These are phyloP conservation scores for Leptopilina boulardi DNA, from an alignment of 1,140 invertebrate genomes.

Conservation along the genomic window DNA sequence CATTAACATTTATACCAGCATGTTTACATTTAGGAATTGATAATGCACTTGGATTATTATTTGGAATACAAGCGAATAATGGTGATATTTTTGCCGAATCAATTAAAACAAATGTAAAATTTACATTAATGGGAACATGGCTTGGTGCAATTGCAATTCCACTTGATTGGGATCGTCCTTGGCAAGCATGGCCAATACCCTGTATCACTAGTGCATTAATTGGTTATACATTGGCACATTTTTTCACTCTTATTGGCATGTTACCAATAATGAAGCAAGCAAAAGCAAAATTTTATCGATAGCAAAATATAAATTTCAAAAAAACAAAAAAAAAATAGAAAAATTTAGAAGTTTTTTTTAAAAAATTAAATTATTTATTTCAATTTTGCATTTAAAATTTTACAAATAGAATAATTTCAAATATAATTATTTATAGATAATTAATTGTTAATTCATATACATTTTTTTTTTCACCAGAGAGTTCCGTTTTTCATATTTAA, in stretches of 20 bases:
- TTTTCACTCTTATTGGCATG: constrained; percentile 74
- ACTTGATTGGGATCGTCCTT: constrained; percentile 93
- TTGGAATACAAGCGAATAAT: constrained; percentile 73
- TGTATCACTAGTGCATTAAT: constrained; percentile 83
- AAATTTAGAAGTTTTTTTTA: not conserved
- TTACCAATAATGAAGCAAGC: constrained; percentile 59
- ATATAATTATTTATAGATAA: no score
- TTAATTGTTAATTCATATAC: no score
- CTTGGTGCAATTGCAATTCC: constrained; percentile 91
- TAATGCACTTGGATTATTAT: constrained; percentile 76
- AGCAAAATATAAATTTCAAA: not conserved
- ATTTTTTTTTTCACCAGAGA: no score
- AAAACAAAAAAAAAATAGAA: not conserved
- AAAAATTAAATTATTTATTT: no score
- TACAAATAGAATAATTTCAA: no score
- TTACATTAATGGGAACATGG: constrained; percentile 89
- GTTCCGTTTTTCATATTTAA: no score
- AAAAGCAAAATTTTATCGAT: not conserved
- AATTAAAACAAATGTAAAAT: constrained; percentile 78
- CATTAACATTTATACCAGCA: constrained; percentile 82
- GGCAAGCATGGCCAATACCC: constrained; percentile 90
- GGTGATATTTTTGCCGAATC: constrained; percentile 77
- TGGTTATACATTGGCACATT: constrained; percentile 79
- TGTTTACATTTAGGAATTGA: constrained; percentile 80
- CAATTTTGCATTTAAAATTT: not conserved